Base-by-base conservation (phyloP, 2,113 vertebrate species). In the Pontoporia blainvillei region DNA sequence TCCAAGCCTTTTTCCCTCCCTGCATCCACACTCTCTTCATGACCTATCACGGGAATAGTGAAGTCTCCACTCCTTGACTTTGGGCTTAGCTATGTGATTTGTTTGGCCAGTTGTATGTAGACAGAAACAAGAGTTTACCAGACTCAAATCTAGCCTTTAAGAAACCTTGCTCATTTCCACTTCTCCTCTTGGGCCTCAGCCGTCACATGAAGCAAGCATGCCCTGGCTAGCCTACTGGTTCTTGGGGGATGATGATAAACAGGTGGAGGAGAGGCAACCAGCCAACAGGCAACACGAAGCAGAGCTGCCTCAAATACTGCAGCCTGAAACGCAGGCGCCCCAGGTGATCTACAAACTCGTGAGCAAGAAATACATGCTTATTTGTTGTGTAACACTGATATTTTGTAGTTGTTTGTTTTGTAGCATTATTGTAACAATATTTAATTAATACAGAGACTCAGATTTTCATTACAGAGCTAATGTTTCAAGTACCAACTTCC, bases 251-350 rank as follows among this genome's bases (percentile, higher is more conserved):
- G 13, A n/a, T 29, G 14, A 15, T 2, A 64, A 39, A 72, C 1
- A 31, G 17, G 23, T 34, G 4, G 21, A 36, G 17, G 20, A 49
- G 21, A 67, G 5, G n/a, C 4, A 71, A 6, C 41, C 9, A 15
- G 18, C 36, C 49, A 86, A 67, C 3, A 83, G 11, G 13, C 29
- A 64, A 18, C 5, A 31, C 27, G 31, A 57, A 44, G 25, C 36
- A 61, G 29, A 86, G 34, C 21, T 54, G 0, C 11, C 49, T 64
- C 27, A 69, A 15, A 23, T 36, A 15, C 13, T 54, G 11, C 4
- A 64, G 6, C 66, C 29, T 71, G 21, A 39, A 86, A 1, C 23
- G 6, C 0, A 57, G 7, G 2, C 27, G 2, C 1, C 23, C 27
- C n/a, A 41, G 5, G 2, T n/a, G 12, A 52, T 2, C 17, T 46